These are phyloP conservation scores for Mastomys coucha DNA, from an alignment of 2,113 vertebrate genomes.

Conservation along the genomic window DNA sequence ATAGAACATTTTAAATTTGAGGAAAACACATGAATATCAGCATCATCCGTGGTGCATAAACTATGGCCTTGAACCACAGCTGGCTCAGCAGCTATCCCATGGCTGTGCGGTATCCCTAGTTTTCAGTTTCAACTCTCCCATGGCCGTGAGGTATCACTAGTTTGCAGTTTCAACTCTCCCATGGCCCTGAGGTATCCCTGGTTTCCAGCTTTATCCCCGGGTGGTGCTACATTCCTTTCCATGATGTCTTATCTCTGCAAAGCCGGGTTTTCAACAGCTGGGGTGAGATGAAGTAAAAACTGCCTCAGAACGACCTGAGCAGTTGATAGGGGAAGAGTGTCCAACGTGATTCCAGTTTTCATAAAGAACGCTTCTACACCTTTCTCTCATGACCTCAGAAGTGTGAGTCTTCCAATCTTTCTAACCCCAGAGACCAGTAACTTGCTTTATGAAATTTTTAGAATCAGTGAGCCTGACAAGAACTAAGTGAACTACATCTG, in stretches of 20 bases:
- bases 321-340: background rate
- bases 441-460: background rate
- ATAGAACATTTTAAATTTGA: background rate
- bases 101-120: accelerated
- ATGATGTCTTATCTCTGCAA: background rate
- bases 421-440: background rate
- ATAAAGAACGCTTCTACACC: background rate
- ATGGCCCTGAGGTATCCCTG: accelerated
- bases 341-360: background rate
- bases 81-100: background rate
- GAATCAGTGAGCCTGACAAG: background rate
- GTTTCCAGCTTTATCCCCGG: background rate
- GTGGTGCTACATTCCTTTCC: background rate
- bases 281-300: background rate
- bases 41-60: too few species aligned
- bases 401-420: background rate
- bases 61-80: background rate
- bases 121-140: background rate
- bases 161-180: background rate
- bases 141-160: accelerated
- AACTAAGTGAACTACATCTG: background rate
- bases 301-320: background rate
- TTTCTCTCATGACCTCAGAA: constrained; percentile 9
- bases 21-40: background rate
- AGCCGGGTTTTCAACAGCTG: background rate